Conservation (phyloP, 2,888 invertebrate genomes). For the Platypus cylindrus region DNA sequence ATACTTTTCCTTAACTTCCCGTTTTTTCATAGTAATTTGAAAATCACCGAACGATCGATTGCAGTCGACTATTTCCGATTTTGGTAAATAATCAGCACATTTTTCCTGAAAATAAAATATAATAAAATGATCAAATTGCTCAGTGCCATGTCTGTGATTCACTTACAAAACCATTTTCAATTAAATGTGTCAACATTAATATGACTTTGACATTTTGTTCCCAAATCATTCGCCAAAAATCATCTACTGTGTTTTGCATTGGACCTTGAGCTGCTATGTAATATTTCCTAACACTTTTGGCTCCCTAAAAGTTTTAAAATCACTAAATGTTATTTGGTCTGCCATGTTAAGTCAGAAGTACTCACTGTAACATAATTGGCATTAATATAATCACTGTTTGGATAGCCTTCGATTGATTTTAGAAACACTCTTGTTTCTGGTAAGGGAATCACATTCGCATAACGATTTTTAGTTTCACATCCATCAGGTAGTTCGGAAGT, state of each 20-base stretch:
- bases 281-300: conserved; percentile 66
- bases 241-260: conserved; percentile 65
- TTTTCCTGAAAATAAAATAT: conserved; percentile 51
- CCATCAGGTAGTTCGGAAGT: conserved; percentile 76
- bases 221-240: conserved; percentile 96
- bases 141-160: neutral
- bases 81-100: conserved; percentile 83
- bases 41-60: conserved; percentile 78
- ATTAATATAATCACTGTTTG: conserved; percentile 81
- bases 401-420: conserved; percentile 56
- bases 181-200: conserved; percentile 81
- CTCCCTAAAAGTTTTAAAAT: conserved; percentile 50
- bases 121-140: no score
- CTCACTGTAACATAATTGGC: conserved; percentile 85
- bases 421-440: conserved; percentile 81
- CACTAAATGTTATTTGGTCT: neutral
- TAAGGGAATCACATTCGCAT: conserved; percentile 88
- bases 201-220: conserved; percentile 82
- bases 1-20: conserved; percentile 84
- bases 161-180: conserved; percentile 70
- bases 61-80: conserved; percentile 83
- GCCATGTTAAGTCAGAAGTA: neutral
- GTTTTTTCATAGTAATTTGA: conserved; percentile 74
- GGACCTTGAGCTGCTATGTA: conserved; percentile 92
- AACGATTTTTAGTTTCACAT: conserved; percentile 82